Percentiles rank a stretch among this genome's conserved stretches.
Evolutionary conservation across 2,113 vertebrate species (phyloP).

Genomic region (Beaufortia kweichowensis): DNA sequence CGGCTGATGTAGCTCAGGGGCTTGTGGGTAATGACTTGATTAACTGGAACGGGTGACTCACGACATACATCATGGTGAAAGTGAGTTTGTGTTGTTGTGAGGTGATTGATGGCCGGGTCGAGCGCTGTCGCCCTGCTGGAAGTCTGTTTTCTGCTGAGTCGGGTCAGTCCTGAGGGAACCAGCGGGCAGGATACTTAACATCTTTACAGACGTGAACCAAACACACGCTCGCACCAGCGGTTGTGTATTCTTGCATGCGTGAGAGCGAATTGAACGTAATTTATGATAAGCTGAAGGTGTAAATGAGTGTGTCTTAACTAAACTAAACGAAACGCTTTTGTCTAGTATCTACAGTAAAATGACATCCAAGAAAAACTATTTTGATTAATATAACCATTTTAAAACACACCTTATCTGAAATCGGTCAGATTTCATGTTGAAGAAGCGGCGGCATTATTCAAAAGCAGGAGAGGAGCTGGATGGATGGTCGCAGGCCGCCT

Average conservation of each 20-base stretch:
- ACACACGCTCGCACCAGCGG: background rate
- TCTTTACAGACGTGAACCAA: slow-evolving; percentile 3
- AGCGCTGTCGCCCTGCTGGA: slow-evolving; percentile 30
- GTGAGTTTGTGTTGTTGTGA: slow-evolving; percentile 64
- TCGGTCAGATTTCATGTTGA: background rate
- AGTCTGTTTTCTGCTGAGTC: slow-evolving; percentile 63
- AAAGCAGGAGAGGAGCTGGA: slow-evolving; percentile 30
- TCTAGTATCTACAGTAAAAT: background rate
- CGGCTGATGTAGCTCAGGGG: slow-evolving; percentile 53
- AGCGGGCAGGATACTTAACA: slow-evolving; percentile 48
- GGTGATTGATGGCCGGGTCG: slow-evolving; percentile 68
- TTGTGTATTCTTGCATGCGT: background rate
- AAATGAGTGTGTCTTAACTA: background rate
- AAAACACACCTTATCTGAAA: slow-evolving; percentile 39
- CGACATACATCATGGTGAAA: slow-evolving; percentile 72
- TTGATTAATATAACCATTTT: slow-evolving; percentile 18
- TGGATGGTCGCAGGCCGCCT: slow-evolving; percentile 59
- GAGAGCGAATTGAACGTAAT: background rate
- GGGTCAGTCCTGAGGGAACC: slow-evolving; percentile 52
- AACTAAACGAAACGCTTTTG: background rate
- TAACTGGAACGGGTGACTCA: slow-evolving; percentile 63
- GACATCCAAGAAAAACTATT: background rate
- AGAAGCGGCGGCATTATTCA: slow-evolving; percentile 38
- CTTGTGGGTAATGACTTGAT: slow-evolving; percentile 72
- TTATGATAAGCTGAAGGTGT: background rate